Evolutionary conservation across 2,888 invertebrate species (phyloP).

Genomic region (Mechanitis mazaeus): DNA sequence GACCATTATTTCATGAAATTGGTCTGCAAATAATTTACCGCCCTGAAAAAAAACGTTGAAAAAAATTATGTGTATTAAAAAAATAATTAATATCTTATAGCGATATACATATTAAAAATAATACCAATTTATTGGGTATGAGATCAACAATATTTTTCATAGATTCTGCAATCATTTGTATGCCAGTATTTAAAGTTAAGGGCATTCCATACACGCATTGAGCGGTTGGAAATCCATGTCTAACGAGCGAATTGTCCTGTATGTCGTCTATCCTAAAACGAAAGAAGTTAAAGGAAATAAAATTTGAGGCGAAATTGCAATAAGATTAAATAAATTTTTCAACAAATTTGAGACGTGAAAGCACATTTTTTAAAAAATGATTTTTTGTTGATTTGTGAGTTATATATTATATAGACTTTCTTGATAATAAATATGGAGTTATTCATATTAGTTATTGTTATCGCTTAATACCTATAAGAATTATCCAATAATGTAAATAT

Average conservation of each 20-base stretch:
- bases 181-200: slow-evolving; percentile 15
- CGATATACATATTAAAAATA: not conserved
- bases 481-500: no score
- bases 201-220: slow-evolving; percentile 25
- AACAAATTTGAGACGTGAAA: no score
- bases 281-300: not conserved
- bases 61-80: no score
- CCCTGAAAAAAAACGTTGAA: slow-evolving; percentile 9
- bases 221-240: slow-evolving; percentile 23
- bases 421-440: no score
- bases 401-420: no score
- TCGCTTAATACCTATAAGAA: no score
- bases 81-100: no score
- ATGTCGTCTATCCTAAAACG: slow-evolving; percentile 25
- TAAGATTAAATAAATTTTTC: no score
- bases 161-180: slow-evolving; percentile 6
- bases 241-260: slow-evolving; percentile 19
- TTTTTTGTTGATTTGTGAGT: no score
- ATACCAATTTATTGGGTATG: not conserved
- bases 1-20: slow-evolving; percentile 81
- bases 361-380: no score
- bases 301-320: not conserved
- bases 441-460: no score
- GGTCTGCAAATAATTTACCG: slow-evolving; percentile 5
- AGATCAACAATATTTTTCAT: not conserved